Percentiles rank a stretch among this genome's conserved stretches.
Evolutionary conservation across 2,113 vertebrate species (phyloP).

Genomic region (Mesembrinibis cayennensis): DNA sequence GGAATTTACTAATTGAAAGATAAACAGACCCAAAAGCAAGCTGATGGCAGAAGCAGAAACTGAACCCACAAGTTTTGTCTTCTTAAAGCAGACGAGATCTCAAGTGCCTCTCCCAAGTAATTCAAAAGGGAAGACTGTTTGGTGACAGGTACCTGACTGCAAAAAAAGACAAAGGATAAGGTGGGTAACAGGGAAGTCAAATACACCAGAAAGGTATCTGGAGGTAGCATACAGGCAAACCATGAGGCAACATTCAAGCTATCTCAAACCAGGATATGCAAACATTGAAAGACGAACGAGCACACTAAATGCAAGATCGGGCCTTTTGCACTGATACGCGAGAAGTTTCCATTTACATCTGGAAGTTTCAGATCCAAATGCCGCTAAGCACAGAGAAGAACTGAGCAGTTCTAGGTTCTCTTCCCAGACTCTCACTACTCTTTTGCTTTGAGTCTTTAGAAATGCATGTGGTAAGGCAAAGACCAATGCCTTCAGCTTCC

Average conservation of each 20-base stretch:
- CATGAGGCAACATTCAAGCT: background rate
- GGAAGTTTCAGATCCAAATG: background rate
- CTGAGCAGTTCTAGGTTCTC: background rate
- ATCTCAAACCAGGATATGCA: background rate
- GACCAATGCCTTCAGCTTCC: background rate
- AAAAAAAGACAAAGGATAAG: background rate
- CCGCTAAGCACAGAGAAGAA: background rate
- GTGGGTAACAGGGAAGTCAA: background rate
- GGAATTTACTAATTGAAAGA: background rate
- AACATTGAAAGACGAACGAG: background rate
- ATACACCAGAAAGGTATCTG: background rate
- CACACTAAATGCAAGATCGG: background rate
- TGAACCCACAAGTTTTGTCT: background rate
- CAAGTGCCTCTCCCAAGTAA: background rate
- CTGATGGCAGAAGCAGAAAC: background rate
- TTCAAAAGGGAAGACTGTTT: background rate
- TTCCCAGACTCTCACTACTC: background rate
- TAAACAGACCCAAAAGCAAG: background rate
- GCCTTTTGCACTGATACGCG: background rate
- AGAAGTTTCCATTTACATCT: background rate
- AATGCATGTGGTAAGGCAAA: background rate
- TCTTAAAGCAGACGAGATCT: background rate
- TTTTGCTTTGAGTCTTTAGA: background rate
- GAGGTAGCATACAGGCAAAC: background rate
- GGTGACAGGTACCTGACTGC: background rate